phyloP scores from a whole-genome alignment of 2,113 vertebrate genomes.

The Sinocyclocheilus grahami region DNA sequence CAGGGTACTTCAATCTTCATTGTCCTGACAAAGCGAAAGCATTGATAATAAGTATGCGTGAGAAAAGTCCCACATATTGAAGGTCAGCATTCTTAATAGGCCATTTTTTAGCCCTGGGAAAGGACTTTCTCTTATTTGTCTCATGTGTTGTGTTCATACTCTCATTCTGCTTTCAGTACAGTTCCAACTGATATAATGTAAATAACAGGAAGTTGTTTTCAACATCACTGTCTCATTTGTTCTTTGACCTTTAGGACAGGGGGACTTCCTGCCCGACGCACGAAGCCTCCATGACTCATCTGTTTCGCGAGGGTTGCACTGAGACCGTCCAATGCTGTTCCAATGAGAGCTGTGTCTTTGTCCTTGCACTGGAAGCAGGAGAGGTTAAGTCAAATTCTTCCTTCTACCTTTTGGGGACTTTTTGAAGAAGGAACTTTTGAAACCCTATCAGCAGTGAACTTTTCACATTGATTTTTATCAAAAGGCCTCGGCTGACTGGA shows the following conservation, averaged over 20 bases:
- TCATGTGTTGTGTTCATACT: background rate
- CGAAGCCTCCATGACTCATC: slow-evolving; percentile 84
- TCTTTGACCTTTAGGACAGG: slow-evolving; percentile 73
- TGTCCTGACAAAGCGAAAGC: background rate
- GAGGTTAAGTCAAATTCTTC: slow-evolving; percentile 65
- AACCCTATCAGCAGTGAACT: background rate
- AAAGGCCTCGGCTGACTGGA: no score
- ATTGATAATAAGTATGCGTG: background rate
- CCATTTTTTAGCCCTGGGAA: background rate
- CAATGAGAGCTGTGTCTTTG: slow-evolving; percentile 78
- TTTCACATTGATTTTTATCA: no score
- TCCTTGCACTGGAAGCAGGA: slow-evolving; percentile 74
- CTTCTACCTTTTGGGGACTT: background rate
- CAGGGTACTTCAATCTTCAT: slow-evolving; percentile 69
- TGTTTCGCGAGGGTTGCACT: slow-evolving; percentile 85
- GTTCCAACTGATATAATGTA: background rate
- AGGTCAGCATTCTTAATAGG: background rate
- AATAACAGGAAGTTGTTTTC: background rate
- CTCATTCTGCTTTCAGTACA: background rate
- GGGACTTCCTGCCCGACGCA: slow-evolving; percentile 85
- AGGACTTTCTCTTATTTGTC: background rate
- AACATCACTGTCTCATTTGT: background rate
- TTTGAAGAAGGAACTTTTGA: background rate
- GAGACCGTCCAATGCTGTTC: slow-evolving; percentile 86
- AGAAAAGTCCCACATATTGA: background rate